Evolutionary conservation across 2,113 vertebrate genomes (phyloP), one percentile per base, ranked within the genome.

Genomic region (Pollachius pollachius): DNA sequence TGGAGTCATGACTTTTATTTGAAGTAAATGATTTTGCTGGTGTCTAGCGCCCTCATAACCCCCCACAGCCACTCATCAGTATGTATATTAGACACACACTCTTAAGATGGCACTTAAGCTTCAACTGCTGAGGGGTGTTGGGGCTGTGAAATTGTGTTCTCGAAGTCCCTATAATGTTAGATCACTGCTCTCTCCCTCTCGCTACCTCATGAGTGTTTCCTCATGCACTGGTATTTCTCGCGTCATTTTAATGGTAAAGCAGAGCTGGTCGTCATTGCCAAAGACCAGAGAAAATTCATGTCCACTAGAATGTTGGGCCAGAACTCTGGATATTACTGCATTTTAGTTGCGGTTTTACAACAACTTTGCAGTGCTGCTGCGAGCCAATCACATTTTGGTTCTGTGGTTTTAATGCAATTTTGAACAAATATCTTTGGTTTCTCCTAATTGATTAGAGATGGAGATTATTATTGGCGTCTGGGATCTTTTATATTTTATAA

Each of bases 71-170:
- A 84, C 78, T 85, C 82, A 86, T 88, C 84, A 81, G 69, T 81
- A 86, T 85, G 82, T 81, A 81, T 86, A 88, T 87, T 85, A 89
- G 84, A 85, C 80, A 75, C 82, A 67, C 76, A 67, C 83, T 80
- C 79, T 75, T 48, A 74, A 71, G 84, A 81, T 78, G 75, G 76
- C 75, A 83, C 81, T 87, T 86, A 78, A 80, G 63, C 79, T 48
- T 65, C 82, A 80, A 78, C 73, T 54, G 73, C 73, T 69, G 65
- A 2, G 57, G 75, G 79, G 79, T 83, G 82, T 81, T 76, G 73
- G 70, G 66, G 81, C 66, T 80, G 70, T 90, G 89, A 90, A 89
- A 89, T 89, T 88, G 82, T 77, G 70, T 78, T 83, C 78, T 84
- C 56, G 71, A 78, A 83, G 71, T 78, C 79, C 78, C 18, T 59